Base-by-base conservation (phyloP, 2,113 vertebrate species). In the Hipposideros armiger region DNA sequence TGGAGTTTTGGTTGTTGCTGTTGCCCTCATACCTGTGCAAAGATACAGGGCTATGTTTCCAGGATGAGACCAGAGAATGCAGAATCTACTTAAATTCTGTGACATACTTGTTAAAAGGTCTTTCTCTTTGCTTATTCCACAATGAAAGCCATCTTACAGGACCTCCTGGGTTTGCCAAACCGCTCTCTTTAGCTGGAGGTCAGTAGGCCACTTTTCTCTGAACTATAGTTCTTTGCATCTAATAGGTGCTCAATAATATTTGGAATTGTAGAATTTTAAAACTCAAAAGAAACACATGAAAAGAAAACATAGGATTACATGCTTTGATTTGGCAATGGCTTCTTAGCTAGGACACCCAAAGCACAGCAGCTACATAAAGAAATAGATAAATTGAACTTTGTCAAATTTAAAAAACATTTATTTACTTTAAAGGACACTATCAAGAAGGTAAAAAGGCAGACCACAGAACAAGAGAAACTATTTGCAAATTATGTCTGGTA, bases 51-150 rank as follows among this genome's bases (percentile, higher is more conserved):
- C 58, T 82, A 76, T 45, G 69, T 72, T 92, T 89, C 78, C 13
- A 83, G 56, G 17, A 74, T 28, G 32, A 92, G 50, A n/a, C 11
- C 32, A 95, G 66, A 90, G 72, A 87, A 4, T 60, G 28, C 7
- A 96, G 40, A 76, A 58, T n/a, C 50, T 91, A n/a, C 52, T 94
- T 74, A 69, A 84, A 80, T 64, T 95, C 74, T 74, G 36, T 19
- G 19, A 45, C 17, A 40, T 20, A 28, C 19, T 87, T 91, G 4
- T 40, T 74, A 74, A 52, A 67, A 30, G 26, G 2, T 70, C 28
- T 85, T 52, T 91, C 52, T 74, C 66, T 54, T 19, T 4, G 50
- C 11, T 24, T 92, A 81, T 62, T 52, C 36, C 50, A 85, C 17
- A 88, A 77, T 40, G n/a, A 84, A 93, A 90, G 16, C 22, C 40